A percentile compares a stretch with the other conserved stretches of the same genome.
Evolutionary conservation across 2,888 invertebrate genomes (phyloP).

Genomic region (Cosmia trapezina): DNA sequence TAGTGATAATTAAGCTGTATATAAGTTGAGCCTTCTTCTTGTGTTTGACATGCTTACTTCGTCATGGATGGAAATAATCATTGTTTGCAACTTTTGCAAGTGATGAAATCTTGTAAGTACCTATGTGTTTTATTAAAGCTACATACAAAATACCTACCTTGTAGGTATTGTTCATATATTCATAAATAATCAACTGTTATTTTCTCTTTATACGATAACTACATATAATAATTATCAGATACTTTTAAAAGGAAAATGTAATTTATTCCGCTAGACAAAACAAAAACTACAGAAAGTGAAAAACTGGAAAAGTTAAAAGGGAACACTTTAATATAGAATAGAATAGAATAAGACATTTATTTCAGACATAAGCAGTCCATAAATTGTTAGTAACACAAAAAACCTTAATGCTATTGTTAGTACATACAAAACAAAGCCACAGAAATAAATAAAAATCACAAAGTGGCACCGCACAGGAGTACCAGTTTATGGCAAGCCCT

Average conservation of each 20-base stretch:
- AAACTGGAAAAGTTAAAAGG: not conserved
- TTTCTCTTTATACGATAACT: not conserved
- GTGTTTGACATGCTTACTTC: slow-evolving; percentile 12
- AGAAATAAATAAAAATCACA: no score
- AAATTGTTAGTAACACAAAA: no score
- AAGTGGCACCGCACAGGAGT: no score
- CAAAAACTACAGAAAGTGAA: not conserved
- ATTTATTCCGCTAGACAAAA: not conserved
- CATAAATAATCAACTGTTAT: not conserved
- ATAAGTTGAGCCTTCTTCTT: not conserved
- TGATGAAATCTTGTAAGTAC: slow-evolving; percentile 5
- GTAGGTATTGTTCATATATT: not conserved
- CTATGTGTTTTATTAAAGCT: not conserved
- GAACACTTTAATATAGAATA: not conserved
- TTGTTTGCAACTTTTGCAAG: not conserved
- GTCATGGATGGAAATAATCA: slow-evolving; percentile 22
- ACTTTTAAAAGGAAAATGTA: not conserved
- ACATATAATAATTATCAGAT: not conserved
- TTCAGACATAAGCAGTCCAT: no score
- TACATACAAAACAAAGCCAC: no score
- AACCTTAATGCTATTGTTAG: no score
- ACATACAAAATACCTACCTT: not conserved
- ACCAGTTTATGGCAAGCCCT: no score
- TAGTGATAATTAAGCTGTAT: slow-evolving; percentile 28
- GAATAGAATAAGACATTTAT: no score